Evolutionary conservation across 2,113 vertebrate genomes (phyloP), one percentile per base, ranked within the genome.

Genomic region (Nannospalax galili): DNA sequence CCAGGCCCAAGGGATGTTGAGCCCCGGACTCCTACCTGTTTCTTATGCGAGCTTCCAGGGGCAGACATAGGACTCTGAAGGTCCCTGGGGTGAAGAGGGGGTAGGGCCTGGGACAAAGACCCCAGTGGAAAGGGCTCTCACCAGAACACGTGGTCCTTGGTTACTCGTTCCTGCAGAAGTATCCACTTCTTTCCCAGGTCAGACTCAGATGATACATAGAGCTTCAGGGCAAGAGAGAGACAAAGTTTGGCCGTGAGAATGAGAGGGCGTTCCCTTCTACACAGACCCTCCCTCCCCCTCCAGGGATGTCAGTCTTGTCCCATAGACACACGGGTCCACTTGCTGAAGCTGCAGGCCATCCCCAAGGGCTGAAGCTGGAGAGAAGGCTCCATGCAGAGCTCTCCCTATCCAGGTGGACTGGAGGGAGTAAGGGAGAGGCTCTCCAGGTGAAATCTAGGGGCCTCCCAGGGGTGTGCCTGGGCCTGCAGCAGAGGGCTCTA

Each of bases 71-170:
- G 8, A 30, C 14, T 22, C 19, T 7, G 52, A 42, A 22, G 32
- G 28, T 0, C 16, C 45, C 52, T 40, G 37, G 42, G 52, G 32
- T 20, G 15, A 42, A 42, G 67, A 11, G 7, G 28, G n/a, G 4
- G 16, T 8, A 1, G 22, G 65, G 42, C 48, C 14, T 37, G 65
- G 40, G 77, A 0, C 14, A 15, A 24, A 15, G 7, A 1, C 4
- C 74, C 14, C 19, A 0, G 0, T 0, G 30, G 40, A 28, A 26
- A 6, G 0, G 2, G 24, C 75, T 77, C 98, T 98, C 97, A 99
- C 99, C 99, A 99, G 98, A 99, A 99, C 77, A 99, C 98, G 88
- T 98, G 98, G 95, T 99, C 99, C 97, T 99, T 99, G 94, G 99
- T 99, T 95, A 99, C 99, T 32, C 98, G 98, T 92, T 99, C 99